Evolutionary conservation across 1,140 invertebrate genomes (phyloP).

Genomic region (Matsumurasca onukii): DNA sequence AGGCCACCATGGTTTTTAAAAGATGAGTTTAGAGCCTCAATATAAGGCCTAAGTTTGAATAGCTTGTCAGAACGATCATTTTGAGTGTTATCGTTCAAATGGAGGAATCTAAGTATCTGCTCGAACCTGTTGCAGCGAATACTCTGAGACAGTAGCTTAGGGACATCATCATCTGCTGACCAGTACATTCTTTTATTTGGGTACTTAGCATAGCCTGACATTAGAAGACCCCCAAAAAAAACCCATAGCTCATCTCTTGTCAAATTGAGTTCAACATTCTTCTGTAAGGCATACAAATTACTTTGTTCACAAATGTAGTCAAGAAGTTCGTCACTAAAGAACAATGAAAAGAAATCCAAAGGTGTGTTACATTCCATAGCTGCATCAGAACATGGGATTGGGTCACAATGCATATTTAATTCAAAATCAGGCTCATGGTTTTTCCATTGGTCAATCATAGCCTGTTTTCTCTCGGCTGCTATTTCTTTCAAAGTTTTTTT

Average conservation of each 20-base stretch:
- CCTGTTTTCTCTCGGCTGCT: not conserved
- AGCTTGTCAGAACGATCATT: conserved; percentile 30
- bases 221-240: conserved; percentile 34
- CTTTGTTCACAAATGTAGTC: conserved; percentile 24
- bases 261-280: conserved; percentile 24
- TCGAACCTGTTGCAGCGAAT: conserved; percentile 42
- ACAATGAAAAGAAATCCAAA: conserved; percentile 18
- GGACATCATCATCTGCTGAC: conserved; percentile 33
- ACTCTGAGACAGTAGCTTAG: conserved; percentile 36
- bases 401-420: not conserved
- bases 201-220: conserved; percentile 29
- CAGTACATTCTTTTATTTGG: conserved; percentile 39
- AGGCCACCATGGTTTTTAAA: conserved; percentile 39
- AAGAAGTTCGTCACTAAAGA: no score
- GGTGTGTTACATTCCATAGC: conserved; percentile 28
- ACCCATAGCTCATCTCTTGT: conserved; percentile 37
- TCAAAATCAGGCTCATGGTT: not conserved
- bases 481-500: not conserved
- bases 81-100: conserved; percentile 37
- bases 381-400: conserved; percentile 16
- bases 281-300: conserved; percentile 26
- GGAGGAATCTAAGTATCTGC: no score
- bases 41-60: conserved; percentile 37
- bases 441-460: not conserved
- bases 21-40: conserved; percentile 33